Base-by-base conservation (phyloP, 2,797 vertebrate genomes). In the Tolypeutes matacus region DNA sequence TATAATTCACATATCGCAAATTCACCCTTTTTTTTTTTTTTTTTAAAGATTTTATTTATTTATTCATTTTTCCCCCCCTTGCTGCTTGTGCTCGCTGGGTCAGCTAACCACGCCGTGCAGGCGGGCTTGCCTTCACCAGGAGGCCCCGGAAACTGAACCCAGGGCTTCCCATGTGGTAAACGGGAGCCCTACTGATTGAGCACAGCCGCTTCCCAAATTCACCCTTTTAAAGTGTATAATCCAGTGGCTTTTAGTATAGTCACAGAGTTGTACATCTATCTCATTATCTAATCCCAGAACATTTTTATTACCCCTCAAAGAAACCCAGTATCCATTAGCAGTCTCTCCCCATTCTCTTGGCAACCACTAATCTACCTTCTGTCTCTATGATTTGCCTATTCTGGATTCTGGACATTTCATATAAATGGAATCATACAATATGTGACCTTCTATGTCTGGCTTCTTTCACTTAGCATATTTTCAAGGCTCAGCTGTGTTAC, bases 1-100 rank as follows among this genome's bases (percentile, higher is more conserved):
- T 73, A n/a, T 73, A 89, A 89, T 84, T 81, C 10, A 53, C n/a
- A 39, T 23, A 49, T n/a, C n/a, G n/a, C n/a, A 85, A 77, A 81
- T 53, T 72, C 8, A 91, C 6, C 23, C 14, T 69, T 93, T 77
- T 29, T n/a, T n/a, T n/a, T n/a, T n/a, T n/a, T n/a, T n/a, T n/a
- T n/a, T n/a, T n/a, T n/a, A n/a, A n/a, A n/a, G n/a, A n/a, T n/a
- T n/a, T n/a, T n/a, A n/a, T n/a, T n/a, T n/a, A n/a, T n/a, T n/a
- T n/a, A n/a, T n/a, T n/a, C n/a, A n/a, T n/a, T n/a, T n/a, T n/a
- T n/a, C n/a, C n/a, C n/a, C n/a, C n/a, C n/a, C n/a, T n/a, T n/a
- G n/a, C n/a, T n/a, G n/a, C n/a, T n/a, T n/a, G n/a, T n/a, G n/a
- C n/a, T n/a, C n/a, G n/a, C n/a, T n/a, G n/a, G n/a, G n/a, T n/a